Evolutionary conservation across 1,140 invertebrate species (phyloP), one percentile per base, ranked within the genome.

Genomic region (Dendrolimus kikuchii): DNA sequence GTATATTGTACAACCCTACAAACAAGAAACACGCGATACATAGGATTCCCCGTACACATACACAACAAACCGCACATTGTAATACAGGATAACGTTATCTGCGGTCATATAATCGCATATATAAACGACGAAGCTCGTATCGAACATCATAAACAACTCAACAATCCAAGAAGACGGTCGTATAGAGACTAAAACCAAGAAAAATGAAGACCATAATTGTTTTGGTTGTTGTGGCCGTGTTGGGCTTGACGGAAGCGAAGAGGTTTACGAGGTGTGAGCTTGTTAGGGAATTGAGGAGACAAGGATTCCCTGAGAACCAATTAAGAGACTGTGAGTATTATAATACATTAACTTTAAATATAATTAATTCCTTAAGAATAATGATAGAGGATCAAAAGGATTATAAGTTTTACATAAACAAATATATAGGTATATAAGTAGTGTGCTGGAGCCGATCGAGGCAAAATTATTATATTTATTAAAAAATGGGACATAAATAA

Each of bases 311-410:
- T n/a, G 72, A 77, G 36, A 46, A 55, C 9, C 55, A 74, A 42
- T 55, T 80, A 53, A 60, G 63, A 47, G 62, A 77, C 52, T 80
- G 77, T 80, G 51, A 74, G 71, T 73, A 55, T 45, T 46, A 42
- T 47, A 57, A 7, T 9, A 4, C 23, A 23, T 2, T 23, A 23
- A 23, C 23, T 23, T 23, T 23, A 23, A 23, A 23, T 23, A 23
- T 3, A 23, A 23, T 23, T 23, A 23, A 23, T 23, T 23, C 1
- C 1, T 23, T 23, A 23, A 23, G 23, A 23, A 23, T 23, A 23
- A 23, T 23, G 23, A 23, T 23, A 23, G 23, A 23, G 23, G 23
- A 3, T 23, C 23, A 23, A 23, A 23, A 23, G 23, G 23, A 23
- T 23, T 23, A 23, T 23, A 23, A 23, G 23, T 23, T 23, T 23